Base-by-base conservation (phyloP, 2,797 vertebrate genomes). In the Channallabes apus region DNA sequence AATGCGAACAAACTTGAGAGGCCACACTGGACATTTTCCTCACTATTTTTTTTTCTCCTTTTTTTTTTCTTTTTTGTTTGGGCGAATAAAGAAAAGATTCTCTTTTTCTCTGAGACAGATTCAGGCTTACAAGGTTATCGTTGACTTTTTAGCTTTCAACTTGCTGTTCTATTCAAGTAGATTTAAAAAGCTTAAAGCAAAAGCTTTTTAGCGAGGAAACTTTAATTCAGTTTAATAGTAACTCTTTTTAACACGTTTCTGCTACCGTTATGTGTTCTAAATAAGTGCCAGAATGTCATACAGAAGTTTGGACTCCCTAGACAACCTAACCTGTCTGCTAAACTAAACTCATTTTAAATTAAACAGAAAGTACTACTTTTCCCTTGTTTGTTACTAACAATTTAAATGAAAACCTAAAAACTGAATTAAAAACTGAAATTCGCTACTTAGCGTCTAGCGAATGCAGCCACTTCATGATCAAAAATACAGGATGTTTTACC, bases 401-500 rank as follows among this genome's bases (percentile, higher is more conserved):
- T 68, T 38, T 27, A 72, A 80, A 68, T 46, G 46, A 68, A 82
- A 85, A 27, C 4, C 9, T 64, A 87, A 64, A 38, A 61, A 18
- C 12, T 38, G 67, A 64, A 73, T 58, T 22, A 85, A 72, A 85
- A 61, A n/a, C 82, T 82, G 24, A 62, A 29, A 58, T 62, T 67
- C 75, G 17, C 6, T 51, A 77, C 71, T 85, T 67, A 77, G 71
- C 84, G 81, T 62, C 79, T 38, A 83, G 54, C 75, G 82, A 80
- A 83, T 58, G 64, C 62, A 61, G 46, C n/a, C 71, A 64, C 83
- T 71, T 82, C 85, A 80, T 51, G 35, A 41, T 51, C 82, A 84
- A 80, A 84, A 71, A 88, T 76, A 54, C 83, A 85, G 67, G 59
- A 88, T 85, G 85, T 88, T 88, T 85, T 67, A 82, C 81, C 51